Percentiles rank a stretch among this genome's conserved stretches.
These are phyloP conservation scores for Scomber scombrus DNA, from an alignment of 2,113 vertebrate genomes.

Conservation along the genomic window DNA sequence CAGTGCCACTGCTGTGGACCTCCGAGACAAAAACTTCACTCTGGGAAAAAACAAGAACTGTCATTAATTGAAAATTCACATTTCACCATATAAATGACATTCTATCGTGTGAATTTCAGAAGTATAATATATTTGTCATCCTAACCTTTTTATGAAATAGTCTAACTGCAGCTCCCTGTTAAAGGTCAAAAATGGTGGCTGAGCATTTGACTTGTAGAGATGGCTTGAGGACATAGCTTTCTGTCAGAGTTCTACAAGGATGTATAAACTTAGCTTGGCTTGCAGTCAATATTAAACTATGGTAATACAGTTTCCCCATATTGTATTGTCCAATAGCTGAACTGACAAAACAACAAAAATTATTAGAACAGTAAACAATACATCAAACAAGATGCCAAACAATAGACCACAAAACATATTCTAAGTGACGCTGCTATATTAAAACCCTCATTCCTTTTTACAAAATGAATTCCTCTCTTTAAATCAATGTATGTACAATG, in stretches of 20 bases:
- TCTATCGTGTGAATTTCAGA: background rate
- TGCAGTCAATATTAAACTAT: background rate
- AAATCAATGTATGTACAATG: too few relatives aligned
- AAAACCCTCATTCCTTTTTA: background rate
- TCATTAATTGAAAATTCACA: slow-evolving; percentile 1
- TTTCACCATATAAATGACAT: background rate
- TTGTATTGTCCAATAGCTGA: background rate
- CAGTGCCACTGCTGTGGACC: background rate
- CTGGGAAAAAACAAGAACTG: slow-evolving; percentile 42
- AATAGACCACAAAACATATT: background rate
- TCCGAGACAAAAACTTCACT: background rate
- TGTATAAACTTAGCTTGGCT: background rate
- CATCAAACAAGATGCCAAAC: background rate
- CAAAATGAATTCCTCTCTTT: too few relatives aligned
- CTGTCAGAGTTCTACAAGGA: background rate
- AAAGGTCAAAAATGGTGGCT: background rate
- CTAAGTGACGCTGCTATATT: background rate
- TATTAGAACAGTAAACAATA: background rate
- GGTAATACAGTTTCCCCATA: too few relatives aligned
- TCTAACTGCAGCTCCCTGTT: background rate
- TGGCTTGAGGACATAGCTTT: background rate
- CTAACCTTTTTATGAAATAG: background rate
- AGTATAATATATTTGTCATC: background rate
- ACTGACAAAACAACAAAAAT: background rate
- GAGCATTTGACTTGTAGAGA: background rate